Conservation (phyloP, 2,113 vertebrate species). For the Corvus cornix region DNA sequence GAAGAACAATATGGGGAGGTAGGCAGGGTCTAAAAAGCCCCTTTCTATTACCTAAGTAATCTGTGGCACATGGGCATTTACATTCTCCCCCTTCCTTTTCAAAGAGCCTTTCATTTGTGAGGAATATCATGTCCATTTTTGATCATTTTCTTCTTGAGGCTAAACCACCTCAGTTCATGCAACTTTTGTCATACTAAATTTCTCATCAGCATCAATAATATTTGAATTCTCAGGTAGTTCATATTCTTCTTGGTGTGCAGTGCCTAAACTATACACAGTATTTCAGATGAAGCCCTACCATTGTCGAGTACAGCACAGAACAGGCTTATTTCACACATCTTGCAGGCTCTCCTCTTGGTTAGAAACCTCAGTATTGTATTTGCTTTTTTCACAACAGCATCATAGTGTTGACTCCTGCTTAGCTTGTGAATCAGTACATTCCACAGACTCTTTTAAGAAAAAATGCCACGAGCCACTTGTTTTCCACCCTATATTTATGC, state of each 20-base stretch:
- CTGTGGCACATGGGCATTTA: background rate
- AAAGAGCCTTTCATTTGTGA: background rate
- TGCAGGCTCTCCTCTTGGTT: background rate
- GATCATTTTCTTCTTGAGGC: background rate
- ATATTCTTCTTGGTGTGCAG: background rate
- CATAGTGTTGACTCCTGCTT: background rate
- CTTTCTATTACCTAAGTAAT: background rate
- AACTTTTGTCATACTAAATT: background rate
- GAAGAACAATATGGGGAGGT: background rate
- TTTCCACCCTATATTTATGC: background rate
- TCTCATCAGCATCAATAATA: background rate
- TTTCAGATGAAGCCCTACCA: background rate
- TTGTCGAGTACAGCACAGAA: background rate
- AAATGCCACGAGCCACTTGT: background rate
- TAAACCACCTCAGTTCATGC: background rate
- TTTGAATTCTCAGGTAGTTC: background rate
- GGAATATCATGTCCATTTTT: background rate
- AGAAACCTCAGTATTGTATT: background rate
- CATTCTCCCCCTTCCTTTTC: background rate
- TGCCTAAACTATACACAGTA: background rate
- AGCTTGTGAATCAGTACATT: background rate
- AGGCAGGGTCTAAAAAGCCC: background rate
- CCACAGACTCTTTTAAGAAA: background rate
- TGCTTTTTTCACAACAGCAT: slow-evolving; percentile 2
- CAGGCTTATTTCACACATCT: background rate